These are phyloP conservation scores for Carassius carassius DNA, from an alignment of 2,113 vertebrate species.

Conservation along the genomic window DNA sequence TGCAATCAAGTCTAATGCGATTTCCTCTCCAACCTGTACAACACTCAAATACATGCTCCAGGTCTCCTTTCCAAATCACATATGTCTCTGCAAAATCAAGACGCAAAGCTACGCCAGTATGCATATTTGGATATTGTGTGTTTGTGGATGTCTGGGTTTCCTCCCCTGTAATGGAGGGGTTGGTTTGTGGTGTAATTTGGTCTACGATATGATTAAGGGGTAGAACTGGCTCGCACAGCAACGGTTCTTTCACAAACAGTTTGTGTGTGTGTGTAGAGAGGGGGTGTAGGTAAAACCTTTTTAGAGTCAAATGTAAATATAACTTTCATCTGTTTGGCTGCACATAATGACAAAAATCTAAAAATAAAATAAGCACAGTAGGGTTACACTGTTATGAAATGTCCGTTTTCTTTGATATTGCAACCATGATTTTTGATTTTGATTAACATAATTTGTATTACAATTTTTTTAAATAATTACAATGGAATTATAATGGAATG, in stretches of 20 bases:
- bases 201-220: constrained; percentile 50
- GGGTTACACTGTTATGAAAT: not conserved
- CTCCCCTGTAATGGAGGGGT: constrained; percentile 50
- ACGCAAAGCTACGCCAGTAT: not conserved
- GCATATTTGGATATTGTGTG: constrained; percentile 36
- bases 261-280: constrained; percentile 40
- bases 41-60: not conserved
- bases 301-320: constrained; percentile 24
- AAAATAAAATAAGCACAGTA: not conserved
- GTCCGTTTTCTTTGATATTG: not conserved
- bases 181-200: constrained; percentile 49
- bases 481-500: not conserved
- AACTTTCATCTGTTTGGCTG: constrained; percentile 13
- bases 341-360: not conserved
- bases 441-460: not conserved
- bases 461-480: too few species aligned
- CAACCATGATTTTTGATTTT: not conserved
- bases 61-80: not conserved
- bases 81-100: not conserved
- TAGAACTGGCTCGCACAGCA: constrained; percentile 37
- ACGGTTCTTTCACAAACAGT: constrained; percentile 8
- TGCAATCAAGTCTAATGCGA: constrained; percentile 30
- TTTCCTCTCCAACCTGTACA: constrained; percentile 29
- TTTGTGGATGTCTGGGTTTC: constrained; percentile 34
- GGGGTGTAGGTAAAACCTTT: constrained; percentile 61